Conservation (phyloP, 1,140 invertebrate species). For the Leptoteleia sp. region DNA sequence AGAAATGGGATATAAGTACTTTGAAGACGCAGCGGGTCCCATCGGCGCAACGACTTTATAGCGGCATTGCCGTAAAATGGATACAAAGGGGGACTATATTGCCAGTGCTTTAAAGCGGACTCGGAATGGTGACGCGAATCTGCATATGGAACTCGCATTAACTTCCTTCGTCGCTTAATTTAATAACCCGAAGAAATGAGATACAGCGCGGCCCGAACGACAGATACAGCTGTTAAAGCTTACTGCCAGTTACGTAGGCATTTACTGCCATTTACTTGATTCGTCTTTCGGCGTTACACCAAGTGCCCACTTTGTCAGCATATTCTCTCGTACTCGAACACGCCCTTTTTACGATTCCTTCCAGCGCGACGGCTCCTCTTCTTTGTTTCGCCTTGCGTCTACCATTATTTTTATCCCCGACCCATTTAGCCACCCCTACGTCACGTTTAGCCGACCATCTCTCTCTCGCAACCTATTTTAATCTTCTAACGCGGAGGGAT, state of each 20-base stretch:
- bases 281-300: slow-evolving; percentile 29
- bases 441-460: slow-evolving; percentile 39
- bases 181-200: slow-evolving; percentile 62
- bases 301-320: slow-evolving; percentile 45
- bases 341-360: slow-evolving; percentile 47
- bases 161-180: slow-evolving; percentile 79
- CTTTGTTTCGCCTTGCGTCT: slow-evolving; percentile 39
- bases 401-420: slow-evolving; percentile 70
- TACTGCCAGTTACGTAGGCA: slow-evolving; percentile 35
- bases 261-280: slow-evolving; percentile 52
- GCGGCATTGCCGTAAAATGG: slow-evolving; percentile 75
- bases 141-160: slow-evolving; percentile 80
- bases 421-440: slow-evolving; percentile 61
- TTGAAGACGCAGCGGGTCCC: slow-evolving; percentile 41
- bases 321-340: slow-evolving; percentile 44
- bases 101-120: slow-evolving; percentile 66
- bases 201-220: slow-evolving; percentile 57
- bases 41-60: slow-evolving; percentile 72
- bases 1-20: slow-evolving; percentile 45
- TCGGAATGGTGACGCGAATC: slow-evolving; percentile 75
- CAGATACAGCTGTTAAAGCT: slow-evolving; percentile 57
- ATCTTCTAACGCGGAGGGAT: not conserved
- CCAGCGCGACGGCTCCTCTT: slow-evolving; percentile 8
- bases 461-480: slow-evolving; percentile 41
- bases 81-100: slow-evolving; percentile 80